These are phyloP conservation scores for Pseudopleuronectes americanus DNA, from an alignment of 2,797 vertebrate genomes.

Conservation along the genomic window DNA sequence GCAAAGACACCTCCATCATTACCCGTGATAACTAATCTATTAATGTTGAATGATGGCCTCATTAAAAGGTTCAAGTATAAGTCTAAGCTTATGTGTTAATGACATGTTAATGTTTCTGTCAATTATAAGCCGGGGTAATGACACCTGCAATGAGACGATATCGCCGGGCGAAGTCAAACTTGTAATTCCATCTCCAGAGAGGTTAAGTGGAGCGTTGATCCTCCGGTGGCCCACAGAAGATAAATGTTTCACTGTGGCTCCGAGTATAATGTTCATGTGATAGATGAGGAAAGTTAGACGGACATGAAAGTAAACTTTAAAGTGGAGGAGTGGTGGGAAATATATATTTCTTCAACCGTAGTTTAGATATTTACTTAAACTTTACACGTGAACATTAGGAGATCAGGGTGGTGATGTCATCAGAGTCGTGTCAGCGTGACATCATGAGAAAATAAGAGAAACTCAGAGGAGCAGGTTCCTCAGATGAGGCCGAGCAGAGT, in stretches of 20 bases:
- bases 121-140: constrained; percentile 83
- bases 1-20: constrained; percentile 83
- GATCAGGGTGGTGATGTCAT: too few species aligned
- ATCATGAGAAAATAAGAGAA: too few species aligned
- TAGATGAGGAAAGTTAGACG: constrained; percentile 53
- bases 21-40: constrained; percentile 85
- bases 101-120: constrained; percentile 86
- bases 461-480: too few species aligned
- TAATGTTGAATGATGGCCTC: constrained; percentile 85
- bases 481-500: too few species aligned
- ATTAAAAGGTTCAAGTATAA: constrained; percentile 86
- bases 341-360: too few species aligned
- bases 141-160: constrained; percentile 80
- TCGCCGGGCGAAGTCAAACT: constrained; percentile 79
- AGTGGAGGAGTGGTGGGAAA: neutral
- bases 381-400: neutral
- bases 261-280: constrained; percentile 23
- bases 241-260: constrained; percentile 53
- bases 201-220: constrained; percentile 80
- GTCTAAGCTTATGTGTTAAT: constrained; percentile 86
- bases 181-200: constrained; percentile 73
- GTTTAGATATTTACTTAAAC: neutral
- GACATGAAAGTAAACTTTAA: constrained; percentile 29
- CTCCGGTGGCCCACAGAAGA: constrained; percentile 58
- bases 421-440: too few species aligned